These are phyloP conservation scores for Brachionus paranguensis DNA, from an alignment of 1,140 invertebrate genomes.

Conservation along the genomic window DNA sequence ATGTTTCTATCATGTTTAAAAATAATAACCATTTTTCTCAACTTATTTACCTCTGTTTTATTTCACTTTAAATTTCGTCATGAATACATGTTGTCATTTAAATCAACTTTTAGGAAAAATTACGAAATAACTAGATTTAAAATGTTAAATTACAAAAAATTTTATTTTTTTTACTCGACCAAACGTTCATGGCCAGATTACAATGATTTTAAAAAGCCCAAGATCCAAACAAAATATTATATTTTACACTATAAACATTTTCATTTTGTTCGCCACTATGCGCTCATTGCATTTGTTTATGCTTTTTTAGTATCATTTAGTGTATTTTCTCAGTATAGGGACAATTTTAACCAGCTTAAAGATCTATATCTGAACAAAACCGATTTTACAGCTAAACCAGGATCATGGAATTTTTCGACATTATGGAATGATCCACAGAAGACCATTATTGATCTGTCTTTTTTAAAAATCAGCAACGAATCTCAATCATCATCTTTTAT, in stretches of 20 bases:
- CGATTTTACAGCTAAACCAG: not conserved
- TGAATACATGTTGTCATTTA: not conserved
- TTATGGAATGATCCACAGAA: not conserved
- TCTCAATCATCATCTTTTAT: not conserved
- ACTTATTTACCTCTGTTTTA: not conserved
- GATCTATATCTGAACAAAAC: not conserved
- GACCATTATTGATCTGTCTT: not conserved
- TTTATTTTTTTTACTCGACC: not conserved
- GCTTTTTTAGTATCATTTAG: not conserved
- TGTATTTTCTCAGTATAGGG: not conserved
- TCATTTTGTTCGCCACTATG: slow-evolving; percentile 15
- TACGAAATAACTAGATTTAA: not conserved
- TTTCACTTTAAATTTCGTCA: slow-evolving; percentile 1
- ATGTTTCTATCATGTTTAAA: not conserved
- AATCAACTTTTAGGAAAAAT: not conserved
- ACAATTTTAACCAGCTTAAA: not conserved
- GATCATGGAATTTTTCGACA: not conserved
- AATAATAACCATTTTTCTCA: not conserved
- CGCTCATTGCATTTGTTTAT: not conserved
- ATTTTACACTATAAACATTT: slow-evolving; percentile 15
- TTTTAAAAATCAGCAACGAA: not conserved
- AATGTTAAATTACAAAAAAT: not conserved
- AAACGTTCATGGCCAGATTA: not conserved
- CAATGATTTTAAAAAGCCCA: not conserved
- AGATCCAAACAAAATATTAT: not conserved